These are phyloP conservation scores for Chalcis sispes DNA, from an alignment of 2,888 invertebrate genomes.

Conservation along the genomic window DNA sequence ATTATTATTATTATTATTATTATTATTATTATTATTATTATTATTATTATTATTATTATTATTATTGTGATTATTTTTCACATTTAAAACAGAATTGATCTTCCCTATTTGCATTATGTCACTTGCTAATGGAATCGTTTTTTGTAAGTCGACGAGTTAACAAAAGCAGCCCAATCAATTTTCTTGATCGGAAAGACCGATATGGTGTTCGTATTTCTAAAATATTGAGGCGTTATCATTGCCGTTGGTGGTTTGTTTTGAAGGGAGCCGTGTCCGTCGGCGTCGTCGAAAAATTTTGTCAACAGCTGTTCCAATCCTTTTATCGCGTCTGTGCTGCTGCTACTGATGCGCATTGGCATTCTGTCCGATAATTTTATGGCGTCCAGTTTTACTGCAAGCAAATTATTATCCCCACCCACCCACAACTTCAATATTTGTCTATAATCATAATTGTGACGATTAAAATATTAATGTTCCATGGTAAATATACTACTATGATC, in stretches of 20 bases:
- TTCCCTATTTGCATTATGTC: background rate
- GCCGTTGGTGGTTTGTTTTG: constrained; percentile 31
- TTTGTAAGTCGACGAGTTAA: constrained; percentile 37
- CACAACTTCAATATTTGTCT: no score
- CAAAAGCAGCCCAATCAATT: constrained; percentile 44
- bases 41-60: no score
- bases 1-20: no score
- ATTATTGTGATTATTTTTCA: no score
- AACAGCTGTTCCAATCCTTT: constrained; percentile 22
- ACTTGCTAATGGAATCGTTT: background rate
- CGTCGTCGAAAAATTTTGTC: constrained; percentile 48
- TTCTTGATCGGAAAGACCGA: constrained; percentile 17
- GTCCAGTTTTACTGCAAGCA: constrained; percentile 51
- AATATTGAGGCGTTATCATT: constrained; percentile 47
- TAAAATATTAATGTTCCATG: no score
- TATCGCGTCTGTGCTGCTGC: background rate
- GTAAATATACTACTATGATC: no score
- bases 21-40: no score
- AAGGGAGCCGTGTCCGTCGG: constrained; percentile 47
- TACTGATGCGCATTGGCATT: background rate
- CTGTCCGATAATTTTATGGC: constrained; percentile 28
- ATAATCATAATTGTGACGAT: no score
- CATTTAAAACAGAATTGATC: background rate
- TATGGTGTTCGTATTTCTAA: background rate
- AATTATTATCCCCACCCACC: no score